Evolutionary conservation across 1,140 invertebrate species (phyloP).

Genomic region (Zaprionus ornatus): DNA sequence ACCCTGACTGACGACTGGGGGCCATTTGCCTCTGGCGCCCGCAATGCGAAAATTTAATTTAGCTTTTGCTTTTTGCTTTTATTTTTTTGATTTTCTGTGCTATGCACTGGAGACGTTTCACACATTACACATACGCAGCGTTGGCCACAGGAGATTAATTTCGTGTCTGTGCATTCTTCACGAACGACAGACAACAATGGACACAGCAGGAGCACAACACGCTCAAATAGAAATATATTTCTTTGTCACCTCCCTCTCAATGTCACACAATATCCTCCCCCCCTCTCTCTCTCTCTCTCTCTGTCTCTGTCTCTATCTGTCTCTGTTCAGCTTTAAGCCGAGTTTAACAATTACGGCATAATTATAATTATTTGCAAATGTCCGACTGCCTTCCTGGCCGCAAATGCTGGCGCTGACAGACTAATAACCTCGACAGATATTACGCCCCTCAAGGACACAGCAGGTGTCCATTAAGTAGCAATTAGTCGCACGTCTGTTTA

Average conservation of each 20-base stretch:
- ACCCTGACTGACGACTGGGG: not conserved
- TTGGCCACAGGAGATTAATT: constrained; percentile 75
- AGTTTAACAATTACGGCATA: constrained; percentile 20
- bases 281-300: not conserved
- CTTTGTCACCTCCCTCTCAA: not conserved
- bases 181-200: constrained; percentile 34
- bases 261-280: too few species aligned
- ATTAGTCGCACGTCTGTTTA: constrained; percentile 62
- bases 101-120: constrained; percentile 48
- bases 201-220: constrained; percentile 21
- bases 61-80: constrained; percentile 58
- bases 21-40: constrained; percentile 19
- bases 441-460: constrained; percentile 19
- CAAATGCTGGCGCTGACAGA: not conserved
- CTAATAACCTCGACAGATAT: constrained; percentile 22
- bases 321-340: not conserved
- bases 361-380: constrained; percentile 4
- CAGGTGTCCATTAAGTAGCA: constrained; percentile 62
- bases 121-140: constrained; percentile 77
- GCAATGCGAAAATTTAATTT: constrained; percentile 79
- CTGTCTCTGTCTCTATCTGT: not conserved
- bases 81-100: constrained; percentile 9
- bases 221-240: constrained; percentile 11
- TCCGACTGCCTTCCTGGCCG: too few species aligned
- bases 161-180: constrained; percentile 70